Base-by-base conservation (phyloP, 1,140 invertebrate genomes). In the Gyrodactylus bullatarudis region DNA sequence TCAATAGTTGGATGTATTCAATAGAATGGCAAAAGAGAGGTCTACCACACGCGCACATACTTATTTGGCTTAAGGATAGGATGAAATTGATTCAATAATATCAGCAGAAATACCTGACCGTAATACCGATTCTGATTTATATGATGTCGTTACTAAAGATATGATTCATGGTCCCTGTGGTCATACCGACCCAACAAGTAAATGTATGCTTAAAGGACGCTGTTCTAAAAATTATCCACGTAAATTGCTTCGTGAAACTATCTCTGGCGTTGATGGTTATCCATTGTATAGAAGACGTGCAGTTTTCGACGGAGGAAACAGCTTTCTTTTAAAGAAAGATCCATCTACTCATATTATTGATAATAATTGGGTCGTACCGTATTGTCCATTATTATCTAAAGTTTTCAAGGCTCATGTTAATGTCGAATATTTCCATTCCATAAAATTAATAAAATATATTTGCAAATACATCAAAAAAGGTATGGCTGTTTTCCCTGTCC, bases 21-120 rank as follows among this genome's bases (percentile, higher is more conserved):
- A 74, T 84, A 26, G 83, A 85, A 77, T 84, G 80, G 78, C 81
- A 84, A 77, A 84, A 84, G 76, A 77, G 81, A 75, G 81, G 83
- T 16, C 75, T 83, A 26, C 81, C 82, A 0, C 83, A 84, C 79
- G 79, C 77, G 1, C 83, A 83, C 76, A 81, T 84, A 74, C 75
- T 84, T 22, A 71, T 83, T 21, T 82, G 77, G 78, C 77, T 80
- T 24, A 68, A 72, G 23, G 1, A 34, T 69, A 2, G 68, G 73
- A 74, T 76, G 23, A 69, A 34, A 26, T 75, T 26, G 70, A 76
- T 27, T 0, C 16, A 26, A 69, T 73, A 24, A 73, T 74, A 25
- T 73, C 23, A n/a, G 76, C 76, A 68, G 77, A 76, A 75, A 34
- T 77, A 26, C 22, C 74, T 21, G 54, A 74, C 69, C 70, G 71